phyloP scores from a whole-genome alignment of 2,113 vertebrate species.

The Garra rufa region DNA sequence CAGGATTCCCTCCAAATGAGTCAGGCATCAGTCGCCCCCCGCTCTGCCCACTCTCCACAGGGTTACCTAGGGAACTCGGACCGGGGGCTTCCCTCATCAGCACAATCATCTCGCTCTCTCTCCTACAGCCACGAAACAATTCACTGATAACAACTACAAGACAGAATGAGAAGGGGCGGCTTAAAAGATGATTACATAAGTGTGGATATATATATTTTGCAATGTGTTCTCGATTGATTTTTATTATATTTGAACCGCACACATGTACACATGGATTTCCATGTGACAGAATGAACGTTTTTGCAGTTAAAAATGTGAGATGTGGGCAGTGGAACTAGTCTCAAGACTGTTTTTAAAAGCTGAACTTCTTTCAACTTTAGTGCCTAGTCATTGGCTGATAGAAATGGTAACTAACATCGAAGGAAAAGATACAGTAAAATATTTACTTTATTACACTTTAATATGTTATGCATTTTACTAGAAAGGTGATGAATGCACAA shows the following conservation, averaged over 20 bases:
- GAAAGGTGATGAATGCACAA: too few relatives aligned
- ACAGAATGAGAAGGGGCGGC: neutral
- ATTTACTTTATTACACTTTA: too few relatives aligned
- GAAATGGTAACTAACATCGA: too few relatives aligned
- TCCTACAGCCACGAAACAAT: slow-evolving; percentile 55
- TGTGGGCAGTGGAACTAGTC: neutral
- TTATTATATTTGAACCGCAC: neutral
- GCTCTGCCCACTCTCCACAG: slow-evolving; percentile 68
- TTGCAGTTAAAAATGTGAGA: neutral
- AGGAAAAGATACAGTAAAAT: too few relatives aligned
- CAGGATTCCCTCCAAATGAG: slow-evolving; percentile 85
- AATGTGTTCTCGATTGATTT: neutral
- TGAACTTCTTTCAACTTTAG: neutral
- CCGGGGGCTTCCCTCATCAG: slow-evolving; percentile 75
- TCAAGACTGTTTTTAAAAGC: neutral
- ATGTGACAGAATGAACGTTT: neutral
- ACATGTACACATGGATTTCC: neutral
- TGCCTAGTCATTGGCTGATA: neutral
- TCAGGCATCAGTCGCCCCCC: slow-evolving; percentile 81
- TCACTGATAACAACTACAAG: neutral
- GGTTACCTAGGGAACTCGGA: slow-evolving; percentile 83
- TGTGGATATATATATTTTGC: neutral
- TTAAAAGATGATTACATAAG: neutral
- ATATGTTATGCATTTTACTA: too few relatives aligned
- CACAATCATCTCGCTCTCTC: slow-evolving; percentile 32